Conservation (phyloP, 2,113 vertebrate genomes). For the Daphoenositta chrysoptera region DNA sequence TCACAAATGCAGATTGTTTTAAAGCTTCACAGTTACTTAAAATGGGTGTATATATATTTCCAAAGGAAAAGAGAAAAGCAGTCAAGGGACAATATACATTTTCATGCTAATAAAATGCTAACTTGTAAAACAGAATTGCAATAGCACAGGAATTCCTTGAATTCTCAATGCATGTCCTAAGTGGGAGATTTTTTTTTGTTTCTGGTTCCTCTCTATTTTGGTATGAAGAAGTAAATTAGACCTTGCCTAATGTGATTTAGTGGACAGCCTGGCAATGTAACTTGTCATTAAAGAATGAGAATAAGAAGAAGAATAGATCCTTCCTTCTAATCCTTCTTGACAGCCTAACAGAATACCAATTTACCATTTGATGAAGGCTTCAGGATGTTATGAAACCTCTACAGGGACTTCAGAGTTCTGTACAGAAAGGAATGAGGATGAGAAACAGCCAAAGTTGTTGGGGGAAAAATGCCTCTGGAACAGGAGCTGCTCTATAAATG, state of each 20-base stretch:
- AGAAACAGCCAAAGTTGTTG: conserved; percentile 11
- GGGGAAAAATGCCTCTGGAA: background rate
- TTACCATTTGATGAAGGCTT: conserved; percentile 56
- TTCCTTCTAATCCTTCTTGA: conserved; percentile 50
- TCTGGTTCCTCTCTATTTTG: background rate
- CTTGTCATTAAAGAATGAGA: conserved; percentile 54
- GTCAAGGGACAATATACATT: background rate
- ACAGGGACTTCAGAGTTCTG: conserved; percentile 16
- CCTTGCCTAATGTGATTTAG: conserved; percentile 55
- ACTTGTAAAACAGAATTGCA: background rate
- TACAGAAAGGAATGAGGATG: conserved; percentile 2
- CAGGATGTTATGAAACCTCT: conserved; percentile 45
- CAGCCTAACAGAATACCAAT: conserved; percentile 58
- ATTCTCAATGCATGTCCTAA: background rate
- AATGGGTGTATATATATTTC: background rate
- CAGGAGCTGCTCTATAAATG: background rate
- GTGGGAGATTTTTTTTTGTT: background rate
- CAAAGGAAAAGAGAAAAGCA: background rate
- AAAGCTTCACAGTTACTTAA: background rate
- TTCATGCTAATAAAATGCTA: background rate
- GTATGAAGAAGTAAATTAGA: conserved; percentile 35
- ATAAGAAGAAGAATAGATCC: conserved; percentile 36
- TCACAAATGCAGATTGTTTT: background rate
- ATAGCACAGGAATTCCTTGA: background rate
- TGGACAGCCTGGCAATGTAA: conserved; percentile 38